Evolutionary conservation across 2,113 vertebrate genomes (phyloP).

Genomic region (Thermophis baileyi): DNA sequence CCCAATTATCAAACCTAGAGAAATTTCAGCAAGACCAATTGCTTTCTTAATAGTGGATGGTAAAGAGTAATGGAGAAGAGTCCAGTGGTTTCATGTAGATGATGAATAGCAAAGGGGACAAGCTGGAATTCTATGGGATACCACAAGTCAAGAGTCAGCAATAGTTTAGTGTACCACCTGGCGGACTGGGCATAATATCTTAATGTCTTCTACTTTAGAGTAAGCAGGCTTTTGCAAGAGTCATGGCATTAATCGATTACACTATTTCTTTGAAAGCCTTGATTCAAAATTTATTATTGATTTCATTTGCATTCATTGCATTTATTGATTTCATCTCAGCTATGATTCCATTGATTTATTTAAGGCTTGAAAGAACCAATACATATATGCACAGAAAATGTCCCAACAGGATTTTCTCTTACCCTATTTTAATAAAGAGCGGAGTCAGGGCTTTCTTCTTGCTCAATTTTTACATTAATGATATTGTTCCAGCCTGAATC

Average conservation of each 20-base stretch:
- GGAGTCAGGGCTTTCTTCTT: neutral
- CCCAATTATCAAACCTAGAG: neutral
- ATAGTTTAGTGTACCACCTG: neutral
- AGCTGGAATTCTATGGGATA: neutral
- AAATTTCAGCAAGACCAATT: neutral
- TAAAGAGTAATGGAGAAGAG: neutral
- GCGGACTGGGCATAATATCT: neutral
- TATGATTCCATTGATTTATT: neutral
- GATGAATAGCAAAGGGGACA: neutral
- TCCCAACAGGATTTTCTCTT: neutral
- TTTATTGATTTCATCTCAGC: neutral
- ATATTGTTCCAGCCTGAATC: neutral
- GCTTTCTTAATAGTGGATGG: neutral
- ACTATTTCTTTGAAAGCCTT: neutral
- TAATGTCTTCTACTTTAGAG: neutral
- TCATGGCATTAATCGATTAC: neutral
- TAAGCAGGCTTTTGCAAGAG: neutral
- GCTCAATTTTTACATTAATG: neutral
- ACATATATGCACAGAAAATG: neutral
- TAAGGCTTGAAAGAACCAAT: neutral
- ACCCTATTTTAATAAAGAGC: neutral
- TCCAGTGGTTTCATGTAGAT: neutral
- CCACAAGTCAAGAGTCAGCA: neutral
- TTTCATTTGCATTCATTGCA: neutral
- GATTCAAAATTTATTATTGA: neutral